phyloP scores from a whole-genome alignment of 1,140 invertebrate genomes.

The Drosophila sucinea region DNA sequence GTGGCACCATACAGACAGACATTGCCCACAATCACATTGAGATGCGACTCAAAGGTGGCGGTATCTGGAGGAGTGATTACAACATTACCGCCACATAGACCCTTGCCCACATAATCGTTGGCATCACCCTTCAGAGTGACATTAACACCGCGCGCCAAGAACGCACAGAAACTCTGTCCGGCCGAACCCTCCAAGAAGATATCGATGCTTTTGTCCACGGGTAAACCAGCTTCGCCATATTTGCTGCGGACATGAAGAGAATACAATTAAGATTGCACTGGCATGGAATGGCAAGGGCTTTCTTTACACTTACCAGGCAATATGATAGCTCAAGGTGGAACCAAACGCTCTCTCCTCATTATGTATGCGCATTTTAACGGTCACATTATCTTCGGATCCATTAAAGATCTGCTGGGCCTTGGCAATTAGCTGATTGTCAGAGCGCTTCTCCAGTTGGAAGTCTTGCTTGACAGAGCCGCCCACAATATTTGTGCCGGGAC shows the following conservation, averaged over 20 bases:
- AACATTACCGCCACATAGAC: conserved; percentile 97
- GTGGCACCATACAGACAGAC: conserved; percentile 99
- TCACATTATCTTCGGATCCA: conserved; percentile 87
- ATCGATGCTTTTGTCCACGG: conserved; percentile 91
- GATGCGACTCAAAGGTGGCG: conserved; percentile 92
- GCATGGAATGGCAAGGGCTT: background rate
- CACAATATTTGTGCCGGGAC: conserved; percentile 95
- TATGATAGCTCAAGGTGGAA: conserved; percentile 96
- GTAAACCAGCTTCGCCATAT: conserved; percentile 94
- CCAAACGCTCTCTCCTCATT: conserved; percentile 97
- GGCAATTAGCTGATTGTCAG: conserved; percentile 94
- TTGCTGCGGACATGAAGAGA: conserved; percentile 85
- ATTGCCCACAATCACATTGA: conserved; percentile 99
- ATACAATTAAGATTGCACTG: conserved; percentile 9
- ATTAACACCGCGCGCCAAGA: conserved; percentile 94
- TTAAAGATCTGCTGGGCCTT: conserved; percentile 90
- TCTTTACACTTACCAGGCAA: conserved; percentile 90
- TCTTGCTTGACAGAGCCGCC: conserved; percentile 94
- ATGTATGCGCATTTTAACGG: conserved; percentile 92
- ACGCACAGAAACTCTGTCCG: conserved; percentile 99
- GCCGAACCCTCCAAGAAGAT: conserved; percentile 96
- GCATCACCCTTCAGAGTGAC: conserved; percentile 98
- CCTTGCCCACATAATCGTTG: conserved; percentile 98
- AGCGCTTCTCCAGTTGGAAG: conserved; percentile 94
- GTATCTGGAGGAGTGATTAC: conserved; percentile 96